These are phyloP conservation scores for Cheiracanthium punctorium DNA, from an alignment of 2,888 invertebrate genomes.

Conservation along the genomic window DNA sequence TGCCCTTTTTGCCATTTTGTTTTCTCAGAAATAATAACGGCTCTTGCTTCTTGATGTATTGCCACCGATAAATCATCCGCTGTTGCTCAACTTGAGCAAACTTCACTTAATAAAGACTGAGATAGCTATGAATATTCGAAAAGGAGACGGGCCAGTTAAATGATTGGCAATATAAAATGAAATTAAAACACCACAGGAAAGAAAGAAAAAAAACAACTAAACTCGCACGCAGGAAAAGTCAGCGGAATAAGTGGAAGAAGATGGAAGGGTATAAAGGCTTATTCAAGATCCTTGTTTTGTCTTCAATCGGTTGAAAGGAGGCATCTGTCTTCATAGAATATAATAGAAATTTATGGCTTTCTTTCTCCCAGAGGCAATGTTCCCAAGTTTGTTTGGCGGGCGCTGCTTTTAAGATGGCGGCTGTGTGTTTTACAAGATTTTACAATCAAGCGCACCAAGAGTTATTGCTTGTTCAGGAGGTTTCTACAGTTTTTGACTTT, in stretches of 20 bases:
- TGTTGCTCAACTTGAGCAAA: background rate
- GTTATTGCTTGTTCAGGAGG: background rate
- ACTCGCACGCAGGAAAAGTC: too few species aligned
- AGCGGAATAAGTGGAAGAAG: background rate
- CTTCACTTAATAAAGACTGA: background rate
- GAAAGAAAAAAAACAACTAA: background rate
- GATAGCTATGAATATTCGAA: background rate
- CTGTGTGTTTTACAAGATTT: conserved; percentile 62
- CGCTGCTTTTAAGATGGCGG: conserved; percentile 12
- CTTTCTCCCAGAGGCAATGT: conserved; percentile 18
- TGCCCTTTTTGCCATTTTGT: background rate
- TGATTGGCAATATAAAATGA: background rate
- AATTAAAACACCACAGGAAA: background rate
- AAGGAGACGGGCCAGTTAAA: background rate
- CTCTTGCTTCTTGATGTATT: background rate
- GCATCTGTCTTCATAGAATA: conserved; percentile 61
- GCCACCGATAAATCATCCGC: background rate
- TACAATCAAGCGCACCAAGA: conserved; percentile 36
- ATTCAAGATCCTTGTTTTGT: conserved; percentile 26
- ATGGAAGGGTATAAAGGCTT: conserved; percentile 1
- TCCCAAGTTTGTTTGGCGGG: conserved; percentile 10
- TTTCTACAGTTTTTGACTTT: conserved; percentile 1
- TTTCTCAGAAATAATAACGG: background rate
- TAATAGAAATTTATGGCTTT: conserved; percentile 65
- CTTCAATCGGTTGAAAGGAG: conserved; percentile 56